Evolutionary conservation across 1,140 invertebrate genomes (phyloP).

Genomic region (Cydia splendana): DNA sequence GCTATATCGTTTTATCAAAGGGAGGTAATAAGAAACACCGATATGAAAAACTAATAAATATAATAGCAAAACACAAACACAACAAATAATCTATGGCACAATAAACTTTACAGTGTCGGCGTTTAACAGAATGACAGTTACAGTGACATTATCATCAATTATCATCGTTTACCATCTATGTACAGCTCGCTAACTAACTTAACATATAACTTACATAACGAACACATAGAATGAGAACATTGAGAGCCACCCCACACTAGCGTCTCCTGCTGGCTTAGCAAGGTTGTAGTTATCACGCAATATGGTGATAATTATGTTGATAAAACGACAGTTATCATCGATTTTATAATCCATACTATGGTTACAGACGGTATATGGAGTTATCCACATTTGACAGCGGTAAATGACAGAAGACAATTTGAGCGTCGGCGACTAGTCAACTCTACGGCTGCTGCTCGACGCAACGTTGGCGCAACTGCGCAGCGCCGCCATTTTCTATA

Average conservation of each 20-base stretch:
- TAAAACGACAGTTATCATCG: too few species aligned
- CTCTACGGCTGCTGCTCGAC: too few species aligned
- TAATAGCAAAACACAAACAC: constrained; percentile 32
- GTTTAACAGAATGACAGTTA: constrained; percentile 27
- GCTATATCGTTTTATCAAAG: neutral
- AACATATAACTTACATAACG: constrained; percentile 42
- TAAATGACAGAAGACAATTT: too few species aligned
- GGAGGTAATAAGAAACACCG: neutral
- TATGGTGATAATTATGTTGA: too few species aligned
- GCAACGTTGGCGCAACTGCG: too few species aligned
- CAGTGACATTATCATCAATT: constrained; percentile 43
- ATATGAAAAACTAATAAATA: constrained; percentile 34
- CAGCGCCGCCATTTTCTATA: too few species aligned
- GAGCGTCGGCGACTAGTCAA: too few species aligned
- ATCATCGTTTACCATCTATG: constrained; percentile 56
- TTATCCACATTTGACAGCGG: too few species aligned
- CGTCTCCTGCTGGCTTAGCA: too few species aligned
- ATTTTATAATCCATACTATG: too few species aligned
- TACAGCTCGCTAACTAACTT: constrained; percentile 55
- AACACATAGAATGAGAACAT: constrained; percentile 29
- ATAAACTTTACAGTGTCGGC: constrained; percentile 28
- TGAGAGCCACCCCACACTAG: neutral
- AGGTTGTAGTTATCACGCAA: too few species aligned
- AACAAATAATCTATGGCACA: constrained; percentile 30
- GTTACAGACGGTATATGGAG: too few species aligned